phyloP scores from a whole-genome alignment of 2,113 vertebrate species.

The Calidris pygmaea region DNA sequence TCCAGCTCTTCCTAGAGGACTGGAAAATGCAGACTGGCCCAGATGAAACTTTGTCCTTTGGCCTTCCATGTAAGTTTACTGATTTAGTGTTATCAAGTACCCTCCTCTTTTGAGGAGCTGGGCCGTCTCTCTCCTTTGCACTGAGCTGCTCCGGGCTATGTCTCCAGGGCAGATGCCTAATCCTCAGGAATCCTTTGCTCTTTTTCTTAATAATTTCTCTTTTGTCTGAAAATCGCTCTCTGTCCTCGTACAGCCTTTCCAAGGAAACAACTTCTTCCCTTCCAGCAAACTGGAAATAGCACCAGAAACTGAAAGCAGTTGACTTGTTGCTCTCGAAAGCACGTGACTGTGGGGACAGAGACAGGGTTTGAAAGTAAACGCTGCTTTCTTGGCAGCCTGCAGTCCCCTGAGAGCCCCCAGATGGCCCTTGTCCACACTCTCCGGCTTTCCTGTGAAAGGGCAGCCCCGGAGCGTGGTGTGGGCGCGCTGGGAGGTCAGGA shows the following conservation, averaged over 20 bases:
- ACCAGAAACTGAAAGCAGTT: background rate
- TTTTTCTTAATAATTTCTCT: constrained; percentile 11
- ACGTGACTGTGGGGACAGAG: constrained; percentile 44
- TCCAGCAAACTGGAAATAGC: constrained; percentile 1
- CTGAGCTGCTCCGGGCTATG: background rate
- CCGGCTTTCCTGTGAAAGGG: background rate
- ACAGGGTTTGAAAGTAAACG: background rate
- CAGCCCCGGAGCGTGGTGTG: background rate
- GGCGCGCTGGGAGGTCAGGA: rapidly evolving
- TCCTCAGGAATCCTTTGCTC: constrained; percentile 21
- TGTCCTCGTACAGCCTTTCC: background rate
- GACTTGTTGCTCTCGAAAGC: constrained; percentile 52
- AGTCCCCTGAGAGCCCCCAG: background rate
- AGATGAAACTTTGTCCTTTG: constrained; percentile 21
- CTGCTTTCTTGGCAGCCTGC: background rate
- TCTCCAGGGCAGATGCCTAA: background rate
- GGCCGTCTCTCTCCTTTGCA: background rate
- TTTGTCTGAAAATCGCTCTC: background rate
- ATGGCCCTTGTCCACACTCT: background rate
- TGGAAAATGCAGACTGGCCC: background rate
- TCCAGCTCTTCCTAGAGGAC: constrained; percentile 15
- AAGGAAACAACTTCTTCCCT: background rate
- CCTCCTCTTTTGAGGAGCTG: background rate
- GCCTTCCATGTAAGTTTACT: background rate
- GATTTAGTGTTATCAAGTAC: background rate